These are phyloP conservation scores for Pholis gunnellus DNA, from an alignment of 2,113 vertebrate genomes.

Conservation along the genomic window DNA sequence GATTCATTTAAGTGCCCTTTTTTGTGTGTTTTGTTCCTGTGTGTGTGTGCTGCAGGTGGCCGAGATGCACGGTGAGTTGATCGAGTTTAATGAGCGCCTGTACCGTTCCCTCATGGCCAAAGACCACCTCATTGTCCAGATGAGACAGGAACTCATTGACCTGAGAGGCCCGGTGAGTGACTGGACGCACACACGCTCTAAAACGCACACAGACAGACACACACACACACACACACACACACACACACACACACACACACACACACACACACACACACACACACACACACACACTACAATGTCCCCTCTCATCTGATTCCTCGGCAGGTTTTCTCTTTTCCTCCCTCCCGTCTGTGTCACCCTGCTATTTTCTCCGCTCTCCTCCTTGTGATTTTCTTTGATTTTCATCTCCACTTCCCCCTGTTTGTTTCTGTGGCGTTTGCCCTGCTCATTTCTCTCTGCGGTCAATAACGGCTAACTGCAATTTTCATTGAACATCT, in stretches of 20 bases:
- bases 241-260: constrained; percentile 32
- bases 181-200: constrained; percentile 22
- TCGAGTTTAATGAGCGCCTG: constrained; percentile 97
- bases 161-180: constrained; percentile 93
- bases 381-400: constrained; percentile 16
- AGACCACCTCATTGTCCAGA: constrained; percentile 95
- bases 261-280: constrained; percentile 35
- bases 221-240: constrained; percentile 29
- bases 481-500: constrained; percentile 4
- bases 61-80: constrained; percentile 99
- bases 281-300: constrained; percentile 14
- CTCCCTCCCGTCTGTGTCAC: not conserved
- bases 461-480: constrained; percentile 20
- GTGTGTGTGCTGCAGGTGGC: constrained; percentile 89
- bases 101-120: constrained; percentile 96
- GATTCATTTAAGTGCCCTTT: constrained; percentile 15
- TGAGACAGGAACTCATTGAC: constrained; percentile 98
- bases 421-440: constrained; percentile 12
- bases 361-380: not conserved
- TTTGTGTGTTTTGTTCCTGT: constrained; percentile 16
- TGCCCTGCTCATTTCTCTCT: constrained; percentile 19
- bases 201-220: constrained; percentile 30
- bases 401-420: constrained; percentile 26
- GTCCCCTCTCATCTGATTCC: constrained; percentile 18
- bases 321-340: not conserved